Conservation (phyloP, 2,113 vertebrate species). For the Dissostichus mawsoni region DNA sequence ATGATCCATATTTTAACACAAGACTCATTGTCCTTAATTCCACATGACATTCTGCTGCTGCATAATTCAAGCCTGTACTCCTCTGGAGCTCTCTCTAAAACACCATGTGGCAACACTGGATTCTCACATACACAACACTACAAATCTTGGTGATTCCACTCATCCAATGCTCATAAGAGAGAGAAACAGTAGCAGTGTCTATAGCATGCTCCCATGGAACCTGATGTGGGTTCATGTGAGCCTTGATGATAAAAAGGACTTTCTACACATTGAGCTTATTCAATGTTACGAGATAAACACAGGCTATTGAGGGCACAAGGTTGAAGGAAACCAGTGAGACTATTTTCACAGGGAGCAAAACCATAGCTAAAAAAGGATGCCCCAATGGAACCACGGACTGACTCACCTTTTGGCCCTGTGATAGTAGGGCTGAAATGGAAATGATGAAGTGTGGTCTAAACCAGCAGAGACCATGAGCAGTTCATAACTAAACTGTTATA, state of each 20-base stretch:
- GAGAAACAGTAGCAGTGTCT: not conserved
- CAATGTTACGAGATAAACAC: too few relatives aligned
- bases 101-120: slow-evolving; percentile 25
- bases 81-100: slow-evolving; percentile 40
- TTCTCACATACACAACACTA: slow-evolving; percentile 29
- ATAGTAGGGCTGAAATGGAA: not conserved
- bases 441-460: not conserved
- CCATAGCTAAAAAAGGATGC: not conserved
- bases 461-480: not conserved
- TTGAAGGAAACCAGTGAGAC: not conserved
- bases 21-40: slow-evolving; percentile 65
- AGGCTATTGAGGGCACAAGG: too few relatives aligned
- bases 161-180: not conserved
- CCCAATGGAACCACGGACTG: too few relatives aligned
- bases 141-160: not conserved
- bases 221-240: too few relatives aligned
- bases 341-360: not conserved
- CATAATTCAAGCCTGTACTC: slow-evolving; percentile 54
- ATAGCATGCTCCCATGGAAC: not conserved
- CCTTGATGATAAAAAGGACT: too few relatives aligned
- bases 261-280: too few relatives aligned
- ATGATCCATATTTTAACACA: slow-evolving; percentile 59
- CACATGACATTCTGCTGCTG: slow-evolving; percentile 69
- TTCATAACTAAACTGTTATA: not conserved
- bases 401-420: not conserved